Conservation (phyloP, 2,797 vertebrate genomes). For the Ctenosaura bakeri region DNA sequence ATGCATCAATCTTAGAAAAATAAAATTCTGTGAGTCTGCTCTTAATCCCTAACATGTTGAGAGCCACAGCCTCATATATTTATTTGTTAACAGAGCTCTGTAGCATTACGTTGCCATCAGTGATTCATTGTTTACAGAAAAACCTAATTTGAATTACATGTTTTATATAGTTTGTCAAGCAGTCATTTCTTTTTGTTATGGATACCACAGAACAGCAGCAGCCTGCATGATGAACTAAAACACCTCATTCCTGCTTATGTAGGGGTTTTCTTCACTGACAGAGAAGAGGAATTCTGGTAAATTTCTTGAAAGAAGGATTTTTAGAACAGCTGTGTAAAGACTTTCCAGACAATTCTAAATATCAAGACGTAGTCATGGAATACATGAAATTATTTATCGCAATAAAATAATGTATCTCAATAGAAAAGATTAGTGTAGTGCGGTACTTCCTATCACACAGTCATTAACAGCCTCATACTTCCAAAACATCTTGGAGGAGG, state of each 20-base stretch:
- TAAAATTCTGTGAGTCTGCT: neutral
- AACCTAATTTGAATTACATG: neutral
- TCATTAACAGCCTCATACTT: no score
- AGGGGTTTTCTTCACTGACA: neutral
- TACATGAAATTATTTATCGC: neutral
- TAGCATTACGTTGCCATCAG: neutral
- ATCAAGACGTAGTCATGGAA: neutral
- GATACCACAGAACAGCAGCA: neutral
- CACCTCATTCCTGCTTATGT: neutral
- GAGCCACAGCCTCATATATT: neutral
- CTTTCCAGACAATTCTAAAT: neutral
- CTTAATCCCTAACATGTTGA: neutral
- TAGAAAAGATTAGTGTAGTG: neutral
- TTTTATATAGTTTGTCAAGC: neutral
- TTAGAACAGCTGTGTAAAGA: neutral
- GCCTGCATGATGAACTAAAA: neutral
- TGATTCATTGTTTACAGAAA: constrained; percentile 10
- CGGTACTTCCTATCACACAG: no score
- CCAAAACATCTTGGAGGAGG: neutral
- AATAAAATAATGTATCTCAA: neutral
- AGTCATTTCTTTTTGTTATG: constrained; percentile 18
- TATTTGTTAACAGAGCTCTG: neutral
- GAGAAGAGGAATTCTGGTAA: neutral
- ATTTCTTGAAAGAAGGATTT: neutral
- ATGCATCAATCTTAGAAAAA: neutral